Evolutionary conservation across 2,888 invertebrate genomes (phyloP), one percentile per base, ranked within the genome.

Genomic region (Venustoraphidia nigricollis): DNA sequence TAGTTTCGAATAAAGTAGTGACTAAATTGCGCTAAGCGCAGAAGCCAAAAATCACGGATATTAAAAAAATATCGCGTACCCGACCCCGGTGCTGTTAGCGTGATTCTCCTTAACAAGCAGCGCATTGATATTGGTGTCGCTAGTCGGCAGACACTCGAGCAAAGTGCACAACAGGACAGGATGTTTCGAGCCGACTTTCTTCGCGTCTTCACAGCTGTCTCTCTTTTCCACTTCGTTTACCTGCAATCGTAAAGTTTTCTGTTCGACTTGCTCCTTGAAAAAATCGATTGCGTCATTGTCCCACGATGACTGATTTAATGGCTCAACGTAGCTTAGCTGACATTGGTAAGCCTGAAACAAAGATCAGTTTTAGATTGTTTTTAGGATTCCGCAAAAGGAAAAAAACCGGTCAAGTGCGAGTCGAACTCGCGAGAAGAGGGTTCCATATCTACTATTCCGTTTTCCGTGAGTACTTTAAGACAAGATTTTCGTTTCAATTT

Each of bases 51-150:
- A 17, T n/a, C 2, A 17, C 2, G 17, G 4, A 17, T 17, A 17
- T 17, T 3, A 17, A 4, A 27, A 27, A 27, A 27, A 27, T 27
- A 27, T 3, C 6, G 6, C 65, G 63, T 62, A 76, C 75, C 66
- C 61, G 41, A 60, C 57, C 1, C 77, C 79, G 4, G 66, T 71
- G 44, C 73, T 70, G 10, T 58, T 48, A 1, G 74, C 79, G 27
- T 70, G 62, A 1, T 66, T 65, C 14, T 67, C 62, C 9, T 64
- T 60, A 1, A 77, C 75, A 50, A 81, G 57, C 37, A 67, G 50
- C 0, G 71, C 67, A 56, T 75, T 77, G 2, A 81, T 58, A 54
- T 75, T 76, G 2, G 65, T 52, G 37, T 69, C 66, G 2, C 60
- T 56, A 2, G 59, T 52, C 9, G 59, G 57, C 51, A 57, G 57